A percentile compares a stretch with the other conserved stretches of the same genome.
These are phyloP conservation scores for Diuraphis noxia DNA, from an alignment of 1,140 invertebrate genomes.

Conservation along the genomic window DNA sequence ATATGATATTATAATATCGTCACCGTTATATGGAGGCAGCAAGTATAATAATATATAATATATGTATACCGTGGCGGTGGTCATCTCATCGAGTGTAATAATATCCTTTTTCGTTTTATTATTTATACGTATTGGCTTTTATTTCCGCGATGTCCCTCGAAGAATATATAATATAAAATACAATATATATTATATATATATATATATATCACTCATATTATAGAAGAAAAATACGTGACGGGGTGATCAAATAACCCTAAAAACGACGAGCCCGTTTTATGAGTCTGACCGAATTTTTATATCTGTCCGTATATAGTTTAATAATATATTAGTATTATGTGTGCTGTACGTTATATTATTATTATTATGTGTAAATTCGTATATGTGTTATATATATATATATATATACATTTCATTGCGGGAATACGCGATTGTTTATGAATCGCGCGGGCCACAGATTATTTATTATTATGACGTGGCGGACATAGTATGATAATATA, in stretches of 20 bases:
- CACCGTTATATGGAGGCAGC: too few species aligned
- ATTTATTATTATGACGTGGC: background rate
- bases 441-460: background rate
- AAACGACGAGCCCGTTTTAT: background rate
- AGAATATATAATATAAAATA: background rate
- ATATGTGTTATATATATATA: background rate
- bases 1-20: background rate
- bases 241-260: slow-evolving; percentile 8
- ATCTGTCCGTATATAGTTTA: background rate
- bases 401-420: background rate
- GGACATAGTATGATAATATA: background rate
- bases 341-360: too few species aligned
- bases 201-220: background rate
- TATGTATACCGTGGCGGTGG: too few species aligned
- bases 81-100: background rate
- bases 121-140: background rate
- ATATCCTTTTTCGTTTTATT: background rate
- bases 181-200: background rate
- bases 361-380: background rate
- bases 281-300: background rate
- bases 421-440: background rate
- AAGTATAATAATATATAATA: background rate
- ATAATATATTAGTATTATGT: background rate
- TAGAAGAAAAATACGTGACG: background rate
- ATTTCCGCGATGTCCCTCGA: background rate